Evolutionary conservation across 2,888 invertebrate species (phyloP).

Genomic region (Thelaira solivaga): DNA sequence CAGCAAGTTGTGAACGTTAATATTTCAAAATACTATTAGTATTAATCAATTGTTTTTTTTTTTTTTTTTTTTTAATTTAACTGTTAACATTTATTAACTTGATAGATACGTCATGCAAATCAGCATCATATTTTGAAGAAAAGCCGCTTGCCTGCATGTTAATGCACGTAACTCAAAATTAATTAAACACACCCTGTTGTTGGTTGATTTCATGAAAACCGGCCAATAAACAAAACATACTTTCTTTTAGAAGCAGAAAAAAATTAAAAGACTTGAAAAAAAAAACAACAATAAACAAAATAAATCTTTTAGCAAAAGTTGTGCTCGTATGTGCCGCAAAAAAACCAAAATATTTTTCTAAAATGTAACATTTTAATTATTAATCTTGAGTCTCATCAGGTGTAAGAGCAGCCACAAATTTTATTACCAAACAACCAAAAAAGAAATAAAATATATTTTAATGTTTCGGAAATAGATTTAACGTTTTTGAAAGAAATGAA

Average conservation of each 20-base stretch:
- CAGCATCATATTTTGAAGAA: not conserved
- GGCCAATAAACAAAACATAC: not conserved
- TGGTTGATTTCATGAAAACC: not conserved
- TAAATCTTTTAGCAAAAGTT: too few relatives aligned
- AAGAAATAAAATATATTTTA: too few relatives aligned
- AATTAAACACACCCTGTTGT: constrained; percentile 11
- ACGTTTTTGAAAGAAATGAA: not conserved
- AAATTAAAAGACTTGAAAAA: not conserved
- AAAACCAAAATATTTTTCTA: too few relatives aligned
- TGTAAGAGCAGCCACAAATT: too few relatives aligned
- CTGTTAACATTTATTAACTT: not conserved
- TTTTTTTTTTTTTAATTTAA: too few relatives aligned
- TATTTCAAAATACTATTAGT: too few relatives aligned
- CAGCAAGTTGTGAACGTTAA: not conserved
- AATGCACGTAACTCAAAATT: not conserved
- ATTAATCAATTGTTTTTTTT: too few relatives aligned
- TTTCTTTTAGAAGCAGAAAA: constrained; percentile 34
- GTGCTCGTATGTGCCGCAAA: too few relatives aligned
- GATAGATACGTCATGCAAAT: not conserved
- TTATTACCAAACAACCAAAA: too few relatives aligned
- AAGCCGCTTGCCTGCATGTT: not conserved
- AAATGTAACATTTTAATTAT: too few relatives aligned
- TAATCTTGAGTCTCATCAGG: not conserved
- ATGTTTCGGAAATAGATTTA: not conserved
- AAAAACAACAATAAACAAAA: not conserved